Percentiles rank a stretch among this genome's conserved stretches.
Conservation (phyloP, 2,797 vertebrate species). For the Babyrousa celebensis region DNA sequence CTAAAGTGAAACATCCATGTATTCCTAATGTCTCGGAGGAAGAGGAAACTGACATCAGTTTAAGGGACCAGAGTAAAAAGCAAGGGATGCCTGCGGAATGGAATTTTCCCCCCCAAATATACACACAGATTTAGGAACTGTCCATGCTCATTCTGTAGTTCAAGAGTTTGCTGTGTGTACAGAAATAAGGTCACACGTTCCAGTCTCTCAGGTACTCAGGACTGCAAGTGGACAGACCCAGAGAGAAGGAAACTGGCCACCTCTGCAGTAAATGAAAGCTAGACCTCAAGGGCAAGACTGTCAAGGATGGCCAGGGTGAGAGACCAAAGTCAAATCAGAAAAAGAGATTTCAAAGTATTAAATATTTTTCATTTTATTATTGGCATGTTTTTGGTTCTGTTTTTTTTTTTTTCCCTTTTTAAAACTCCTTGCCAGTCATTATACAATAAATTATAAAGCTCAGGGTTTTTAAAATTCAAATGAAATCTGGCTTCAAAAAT, state of each 20-base stretch:
- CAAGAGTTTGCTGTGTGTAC: not conserved
- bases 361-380: constrained; percentile 46
- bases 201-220: not conserved
- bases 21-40: constrained; percentile 46
- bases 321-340: not conserved
- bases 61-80: constrained; percentile 53
- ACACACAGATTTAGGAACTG: not conserved
- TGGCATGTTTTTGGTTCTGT: not conserved
- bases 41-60: constrained; percentile 56
- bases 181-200: constrained; percentile 34
- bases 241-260: not conserved
- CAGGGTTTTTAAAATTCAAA: constrained; percentile 44
- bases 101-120: not conserved
- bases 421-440: not conserved
- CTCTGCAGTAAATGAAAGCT: not conserved
- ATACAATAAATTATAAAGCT: constrained; percentile 44
- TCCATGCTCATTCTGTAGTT: not conserved
- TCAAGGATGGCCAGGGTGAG: not conserved
- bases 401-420: not conserved
- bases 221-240: not conserved
- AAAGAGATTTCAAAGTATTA: constrained; percentile 59
- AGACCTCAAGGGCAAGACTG: not conserved
- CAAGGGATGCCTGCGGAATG: not conserved
- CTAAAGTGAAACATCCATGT: constrained; percentile 7
- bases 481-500: constrained; percentile 60